Conservation (phyloP, 1,140 invertebrate species). For the Nephila pilipes region DNA sequence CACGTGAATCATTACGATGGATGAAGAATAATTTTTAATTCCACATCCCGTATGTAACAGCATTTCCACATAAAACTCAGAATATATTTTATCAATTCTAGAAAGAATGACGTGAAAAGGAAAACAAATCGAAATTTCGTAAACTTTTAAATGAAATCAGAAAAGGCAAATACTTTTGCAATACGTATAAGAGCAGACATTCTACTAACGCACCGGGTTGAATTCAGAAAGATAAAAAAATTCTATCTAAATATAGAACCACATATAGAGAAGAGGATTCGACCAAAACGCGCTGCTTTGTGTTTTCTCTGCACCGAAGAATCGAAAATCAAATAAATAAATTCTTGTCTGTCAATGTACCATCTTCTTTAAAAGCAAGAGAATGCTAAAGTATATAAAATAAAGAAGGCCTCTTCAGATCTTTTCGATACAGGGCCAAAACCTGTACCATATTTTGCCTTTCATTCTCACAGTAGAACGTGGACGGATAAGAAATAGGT, state of each 20-base stretch:
- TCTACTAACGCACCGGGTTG: not conserved
- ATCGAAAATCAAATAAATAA: constrained; percentile 45
- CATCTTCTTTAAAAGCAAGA: not conserved
- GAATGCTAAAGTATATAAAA: constrained; percentile 3
- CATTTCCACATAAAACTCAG: no score
- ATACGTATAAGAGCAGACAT: no score
- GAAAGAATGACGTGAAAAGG: no score
- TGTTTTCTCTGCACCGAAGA: not conserved
- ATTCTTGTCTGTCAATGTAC: constrained; percentile 4
- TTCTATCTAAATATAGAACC: not conserved
- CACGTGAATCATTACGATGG: no score
- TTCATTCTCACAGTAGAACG: constrained; percentile 24
- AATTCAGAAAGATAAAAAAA: not conserved
- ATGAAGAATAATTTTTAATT: no score
- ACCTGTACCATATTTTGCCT: constrained; percentile 51
- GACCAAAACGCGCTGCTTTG: not conserved
- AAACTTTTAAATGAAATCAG: no score
- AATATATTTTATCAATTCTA: no score
- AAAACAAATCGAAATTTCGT: no score
- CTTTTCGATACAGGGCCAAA: not conserved
- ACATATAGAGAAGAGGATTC: not conserved
- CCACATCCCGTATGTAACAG: no score
- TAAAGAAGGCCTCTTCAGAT: not conserved
- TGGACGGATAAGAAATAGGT: constrained; percentile 28
- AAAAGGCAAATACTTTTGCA: no score